A percentile compares a stretch with the other conserved stretches of the same genome.
Evolutionary conservation across 2,113 vertebrate genomes (phyloP).

Genomic region (Heterotis niloticus): DNA sequence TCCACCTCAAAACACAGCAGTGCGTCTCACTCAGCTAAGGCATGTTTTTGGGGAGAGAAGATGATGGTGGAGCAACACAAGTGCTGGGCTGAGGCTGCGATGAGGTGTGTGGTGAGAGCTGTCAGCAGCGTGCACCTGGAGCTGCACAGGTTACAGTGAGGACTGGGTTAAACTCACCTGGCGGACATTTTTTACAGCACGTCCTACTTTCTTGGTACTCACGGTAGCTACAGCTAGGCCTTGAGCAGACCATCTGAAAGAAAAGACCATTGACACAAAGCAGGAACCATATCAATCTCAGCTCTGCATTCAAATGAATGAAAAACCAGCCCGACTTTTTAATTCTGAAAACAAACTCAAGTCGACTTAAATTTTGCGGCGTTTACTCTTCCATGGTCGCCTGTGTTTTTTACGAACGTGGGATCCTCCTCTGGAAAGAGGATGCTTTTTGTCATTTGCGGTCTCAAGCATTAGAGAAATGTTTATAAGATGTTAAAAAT

Average conservation of each 20-base stretch:
- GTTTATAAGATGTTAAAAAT: background rate
- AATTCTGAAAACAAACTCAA: background rate
- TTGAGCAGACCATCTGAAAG: conserved; percentile 48
- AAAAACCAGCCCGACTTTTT: conserved; percentile 2
- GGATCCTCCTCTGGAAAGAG: too few species aligned
- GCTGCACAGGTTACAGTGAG: too few species aligned
- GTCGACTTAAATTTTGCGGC: background rate
- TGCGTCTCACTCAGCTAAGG: too few species aligned
- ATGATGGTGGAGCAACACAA: too few species aligned
- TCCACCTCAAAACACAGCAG: too few species aligned
- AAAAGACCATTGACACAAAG: conserved; percentile 2
- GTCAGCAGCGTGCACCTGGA: too few species aligned
- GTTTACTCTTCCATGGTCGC: background rate
- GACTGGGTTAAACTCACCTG: conserved; percentile 50
- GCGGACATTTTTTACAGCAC: conserved; percentile 62
- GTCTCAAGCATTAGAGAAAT: background rate
- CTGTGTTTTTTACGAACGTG: background rate
- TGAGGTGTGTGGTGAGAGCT: too few species aligned
- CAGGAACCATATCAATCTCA: background rate
- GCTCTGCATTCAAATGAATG: background rate
- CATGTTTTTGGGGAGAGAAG: too few species aligned
- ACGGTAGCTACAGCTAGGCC: conserved; percentile 45
- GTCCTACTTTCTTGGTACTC: conserved; percentile 48
- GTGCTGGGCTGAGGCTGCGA: too few species aligned
- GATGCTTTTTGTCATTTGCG: background rate